Evolutionary conservation across 2,888 invertebrate genomes (phyloP), one percentile per base, ranked within the genome.

Genomic region (Elysia crispata): DNA sequence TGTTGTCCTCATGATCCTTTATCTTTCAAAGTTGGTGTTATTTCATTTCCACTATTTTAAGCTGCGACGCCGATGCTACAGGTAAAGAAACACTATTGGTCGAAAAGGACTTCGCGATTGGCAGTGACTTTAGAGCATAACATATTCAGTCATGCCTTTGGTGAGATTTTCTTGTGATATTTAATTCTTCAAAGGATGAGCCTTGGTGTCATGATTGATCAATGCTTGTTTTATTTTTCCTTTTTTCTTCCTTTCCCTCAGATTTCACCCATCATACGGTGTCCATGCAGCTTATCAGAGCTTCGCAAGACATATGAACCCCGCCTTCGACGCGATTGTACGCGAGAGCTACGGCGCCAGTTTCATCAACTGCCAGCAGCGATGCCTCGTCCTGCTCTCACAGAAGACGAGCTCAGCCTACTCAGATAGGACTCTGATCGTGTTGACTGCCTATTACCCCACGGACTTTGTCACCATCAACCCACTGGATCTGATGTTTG

Each of bases 401-500:
- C 81, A 81, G 75, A 77, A 66, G n/a, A 70, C 80, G 33, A 83
- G 81, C 76, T 83, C 66, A 8, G 77, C 76, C n/a, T 76, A 77
- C 64, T 33, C 67, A 13, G 78, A 75, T 13, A 67, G n/a, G 0
- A 75, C 69, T 6, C 25, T 81, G 49, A 60, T 81, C 3, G 62
- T 81, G 18, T 25, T 81, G 28, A 60, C 64, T 3, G 54, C 75
- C n/a, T 77, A 77, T 28, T 83, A 86, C 62, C 57, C 80, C 31
- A 81, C 82, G 8, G 86, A 87, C 60, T 85, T 85, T 31, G 75
- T 81, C 28, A 80, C 83, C 11, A 80, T 89, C n/a, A 83, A 88
- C 69, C 86, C 88, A 0, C 77, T 87, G 15, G 86, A 84, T 57
- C 84, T 88, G 60, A 83, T 86, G 31, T 80, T 88, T 54, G 30